Evolutionary conservation across 2,888 invertebrate genomes (phyloP).

Genomic region (Macrophya alboannulata): DNA sequence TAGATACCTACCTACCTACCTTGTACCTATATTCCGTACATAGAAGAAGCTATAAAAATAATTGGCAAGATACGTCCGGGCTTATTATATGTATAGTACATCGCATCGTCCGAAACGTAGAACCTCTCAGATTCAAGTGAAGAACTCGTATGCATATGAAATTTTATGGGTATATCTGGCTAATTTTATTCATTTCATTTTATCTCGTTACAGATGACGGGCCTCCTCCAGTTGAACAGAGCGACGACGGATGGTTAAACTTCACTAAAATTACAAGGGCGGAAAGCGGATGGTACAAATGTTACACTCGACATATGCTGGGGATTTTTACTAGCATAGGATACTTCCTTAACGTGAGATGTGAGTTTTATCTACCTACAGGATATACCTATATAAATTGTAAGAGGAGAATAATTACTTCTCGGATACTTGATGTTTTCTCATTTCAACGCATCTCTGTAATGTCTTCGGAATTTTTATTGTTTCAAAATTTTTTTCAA

Average conservation of each 20-base stretch:
- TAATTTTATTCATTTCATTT: constrained; percentile 9
- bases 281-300: constrained; percentile 97
- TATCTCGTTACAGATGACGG: constrained; percentile 76
- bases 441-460: too few species aligned
- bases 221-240: constrained; percentile 84
- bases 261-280: constrained; percentile 90
- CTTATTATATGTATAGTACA: not conserved
- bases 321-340: constrained; percentile 94
- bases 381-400: not conserved
- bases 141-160: not conserved
- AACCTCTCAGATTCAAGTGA: not conserved
- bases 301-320: constrained; percentile 91
- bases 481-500: too few species aligned
- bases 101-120: not conserved
- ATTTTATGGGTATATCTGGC: not conserved
- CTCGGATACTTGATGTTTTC: too few species aligned
- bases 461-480: too few species aligned
- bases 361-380: constrained; percentile 85
- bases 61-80: not conserved
- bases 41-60: constrained; percentile 7
- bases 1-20: not conserved
- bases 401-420: not conserved
- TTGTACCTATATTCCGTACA: not conserved
- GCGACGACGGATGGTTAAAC: constrained; percentile 91
- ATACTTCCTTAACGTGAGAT: constrained; percentile 93